Evolutionary conservation across 2,888 invertebrate genomes (phyloP), one percentile per base, ranked within the genome.

Genomic region (Drosophila stalkeri): DNA sequence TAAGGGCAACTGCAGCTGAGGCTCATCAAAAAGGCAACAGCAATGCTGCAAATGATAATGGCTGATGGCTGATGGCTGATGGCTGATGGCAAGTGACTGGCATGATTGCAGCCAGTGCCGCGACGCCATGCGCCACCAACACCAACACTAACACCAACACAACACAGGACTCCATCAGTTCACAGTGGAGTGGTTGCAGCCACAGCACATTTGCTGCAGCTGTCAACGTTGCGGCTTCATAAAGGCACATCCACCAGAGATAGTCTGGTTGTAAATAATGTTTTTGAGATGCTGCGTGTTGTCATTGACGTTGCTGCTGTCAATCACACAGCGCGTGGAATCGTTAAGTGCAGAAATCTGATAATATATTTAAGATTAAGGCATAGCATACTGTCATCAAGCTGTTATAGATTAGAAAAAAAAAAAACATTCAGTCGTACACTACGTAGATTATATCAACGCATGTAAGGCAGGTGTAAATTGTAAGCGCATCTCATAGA

Each of bases 251-350:
- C 64, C 78, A 63, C 70, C 72, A 71, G 64, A 78, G 54, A 74
- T 74, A 51, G 55, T 83, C 73, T 64, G 69, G 56, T 75, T 83
- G 84, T 71, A 78, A 78, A 78, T 80, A 86, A 82, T 79, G 74
- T 41, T 75, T 66, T 70, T 65, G 63, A 64, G 70, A 66, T 65
- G 59, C 59, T 61, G 55, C 65, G 59, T 47, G 61, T 60, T 68
- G 73, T 33, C 65, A 73, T 81, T 83, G 76, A 66, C 35, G 61
- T 65, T 64, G 66, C 60, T 41, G 64, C 60, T 68, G 73, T 70
- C 78, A 85, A 72, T 73, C 62, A 63, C 18, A 31, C 47, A 33
- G n/a, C 27, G 35, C 39, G 47, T 27, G 8, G 14, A 39, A 31
- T 8, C 33, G 12, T 14, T n/a, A 27, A 56, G 43, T 39, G 20